Base-by-base conservation (phyloP, 2,797 vertebrate species). In the Oryzias dopingdopingensis region DNA sequence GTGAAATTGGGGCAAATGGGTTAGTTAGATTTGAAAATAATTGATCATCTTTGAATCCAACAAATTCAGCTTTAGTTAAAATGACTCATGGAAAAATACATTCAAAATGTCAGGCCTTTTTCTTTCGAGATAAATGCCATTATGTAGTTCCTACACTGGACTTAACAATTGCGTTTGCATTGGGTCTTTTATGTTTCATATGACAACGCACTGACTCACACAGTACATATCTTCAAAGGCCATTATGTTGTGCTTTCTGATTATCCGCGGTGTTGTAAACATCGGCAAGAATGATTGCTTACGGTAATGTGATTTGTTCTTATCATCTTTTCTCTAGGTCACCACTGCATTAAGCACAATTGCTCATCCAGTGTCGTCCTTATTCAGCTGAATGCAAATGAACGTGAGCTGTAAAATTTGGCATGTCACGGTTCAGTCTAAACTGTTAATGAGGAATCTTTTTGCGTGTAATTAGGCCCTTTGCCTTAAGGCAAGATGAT, bases 241-340 rank as follows among this genome's bases (percentile, higher is more conserved):
- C 54, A 42, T 52, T 52, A 51, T 20, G 52, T 49, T 41, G 14
- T 51, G 42, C 49, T 57, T 74, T 55, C 49, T 70, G 67, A 74
- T 76, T 73, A 69, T 68, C 49, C 45, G 16, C 45, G 52, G 57
- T 20, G 59, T 37, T 70, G 77, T 82, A 72, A 82, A 81, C 78
- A 72, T 7, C 5, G 41, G 42, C 61, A 17, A 42, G 48, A 6
- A 15, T 32, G 52, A n/a, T 62, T 64, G 40, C 79, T 77, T 70
- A 60, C 57, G 58, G 53, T 70, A 63, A 76, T 69, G 67, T 53
- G 74, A 74, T 76, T 77, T 71, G 65, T 62, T 74, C 59, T 71
- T 59, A 55, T 80, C 63, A 68, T 72, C 50, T 43, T 37, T 54
- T 57, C 58, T 59, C 80, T 71, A 79, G 73, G 72, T 78, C 80